Conservation (phyloP, 2,888 invertebrate species). For the Zhengitettix transpicula region DNA sequence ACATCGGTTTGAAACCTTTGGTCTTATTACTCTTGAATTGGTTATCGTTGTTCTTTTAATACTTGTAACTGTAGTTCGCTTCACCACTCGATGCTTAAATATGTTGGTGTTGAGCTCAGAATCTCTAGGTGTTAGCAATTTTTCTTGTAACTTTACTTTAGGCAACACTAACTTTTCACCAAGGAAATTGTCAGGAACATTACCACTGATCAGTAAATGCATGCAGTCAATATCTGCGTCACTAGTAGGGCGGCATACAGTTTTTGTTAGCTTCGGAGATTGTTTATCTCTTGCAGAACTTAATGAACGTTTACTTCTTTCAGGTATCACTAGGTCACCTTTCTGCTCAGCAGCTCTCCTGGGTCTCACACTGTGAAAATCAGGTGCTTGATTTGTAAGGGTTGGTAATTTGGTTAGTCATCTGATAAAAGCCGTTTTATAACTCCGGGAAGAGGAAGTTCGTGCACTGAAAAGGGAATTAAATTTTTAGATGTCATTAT, state of each 20-base stretch:
- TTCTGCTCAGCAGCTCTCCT: not conserved
- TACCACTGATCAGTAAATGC: not conserved
- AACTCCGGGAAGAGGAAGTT: conserved; percentile 10
- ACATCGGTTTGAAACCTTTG: not conserved
- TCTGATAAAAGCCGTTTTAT: conserved; percentile 12
- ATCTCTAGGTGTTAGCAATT: not conserved
- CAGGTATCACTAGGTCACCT: not conserved
- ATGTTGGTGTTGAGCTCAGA: conserved; percentile 3
- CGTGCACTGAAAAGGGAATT: conserved; percentile 8
- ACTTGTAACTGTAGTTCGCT: conserved; percentile 5
- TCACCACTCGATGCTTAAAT: conserved; percentile 7
- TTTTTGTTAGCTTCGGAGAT: conserved; percentile 1
- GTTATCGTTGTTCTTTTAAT: conserved; percentile 6
- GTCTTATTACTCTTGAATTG: conserved; percentile 5
- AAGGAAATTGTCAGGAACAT: not conserved
- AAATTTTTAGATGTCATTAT: not conserved
- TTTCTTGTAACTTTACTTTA: conserved; percentile 4
- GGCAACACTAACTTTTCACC: conserved; percentile 5
- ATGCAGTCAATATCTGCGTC: not conserved
- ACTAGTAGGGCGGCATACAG: conserved; percentile 2
- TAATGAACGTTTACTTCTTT: conserved; percentile 3
- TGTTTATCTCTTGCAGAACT: conserved; percentile 3
- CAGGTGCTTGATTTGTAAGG: conserved; percentile 5
- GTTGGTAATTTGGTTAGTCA: conserved; percentile 12
- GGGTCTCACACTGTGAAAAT: conserved; percentile 3